Percentiles rank a stretch among this genome's conserved stretches.
Evolutionary conservation across 2,888 invertebrate genomes (phyloP).

Genomic region (Campoletis raptor): DNA sequence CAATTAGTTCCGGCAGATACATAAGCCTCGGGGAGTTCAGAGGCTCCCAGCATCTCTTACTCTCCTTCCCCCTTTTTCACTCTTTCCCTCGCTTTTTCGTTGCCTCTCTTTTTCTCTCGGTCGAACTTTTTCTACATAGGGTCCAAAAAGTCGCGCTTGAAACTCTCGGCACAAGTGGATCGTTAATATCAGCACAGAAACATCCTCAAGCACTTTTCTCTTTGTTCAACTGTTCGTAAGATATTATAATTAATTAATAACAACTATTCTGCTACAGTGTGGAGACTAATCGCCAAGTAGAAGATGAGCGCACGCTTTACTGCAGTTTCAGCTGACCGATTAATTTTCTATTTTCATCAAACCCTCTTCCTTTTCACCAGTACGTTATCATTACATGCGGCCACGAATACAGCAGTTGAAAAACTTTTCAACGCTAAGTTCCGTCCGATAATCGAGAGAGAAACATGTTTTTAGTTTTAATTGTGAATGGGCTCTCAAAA

Average conservation of each 20-base stretch:
- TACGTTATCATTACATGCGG: neutral
- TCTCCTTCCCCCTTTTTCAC: slow-evolving; percentile 7
- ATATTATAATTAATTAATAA: neutral
- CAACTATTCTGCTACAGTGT: neutral
- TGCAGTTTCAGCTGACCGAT: neutral
- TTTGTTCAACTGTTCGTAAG: neutral
- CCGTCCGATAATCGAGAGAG: neutral
- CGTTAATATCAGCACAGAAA: neutral
- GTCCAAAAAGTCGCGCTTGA: neutral
- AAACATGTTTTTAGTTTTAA: neutral
- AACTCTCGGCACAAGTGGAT: neutral
- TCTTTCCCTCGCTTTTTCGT: slow-evolving; percentile 51
- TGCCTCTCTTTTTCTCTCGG: slow-evolving; percentile 31
- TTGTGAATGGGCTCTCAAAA: slow-evolving; percentile 4
- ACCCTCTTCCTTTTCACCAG: neutral
- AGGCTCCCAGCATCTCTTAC: slow-evolving; percentile 69
- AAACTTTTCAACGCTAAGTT: neutral
- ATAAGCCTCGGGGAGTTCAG: slow-evolving; percentile 79
- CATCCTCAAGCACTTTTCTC: neutral
- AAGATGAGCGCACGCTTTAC: neutral
- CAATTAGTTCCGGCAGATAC: slow-evolving; percentile 83
- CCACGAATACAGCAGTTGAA: neutral
- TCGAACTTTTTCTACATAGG: slow-evolving; percentile 46
- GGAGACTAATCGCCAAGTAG: neutral
- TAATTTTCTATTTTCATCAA: neutral